Conservation (phyloP, 2,797 vertebrate genomes). For the Notolepis coatsorum region DNA sequence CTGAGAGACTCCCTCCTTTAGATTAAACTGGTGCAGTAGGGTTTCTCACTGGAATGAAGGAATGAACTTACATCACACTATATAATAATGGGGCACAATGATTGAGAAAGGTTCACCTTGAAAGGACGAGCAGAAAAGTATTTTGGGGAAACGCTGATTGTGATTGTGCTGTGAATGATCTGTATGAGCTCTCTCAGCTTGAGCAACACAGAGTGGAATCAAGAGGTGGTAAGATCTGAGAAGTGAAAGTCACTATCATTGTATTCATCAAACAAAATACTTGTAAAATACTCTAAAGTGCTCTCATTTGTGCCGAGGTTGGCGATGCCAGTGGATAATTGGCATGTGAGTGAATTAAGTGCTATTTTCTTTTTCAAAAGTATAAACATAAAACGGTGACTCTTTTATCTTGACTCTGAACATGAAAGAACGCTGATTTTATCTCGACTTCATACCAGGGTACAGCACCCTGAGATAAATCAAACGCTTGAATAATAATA, state of each 20-base stretch:
- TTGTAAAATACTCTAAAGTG: conserved; percentile 13
- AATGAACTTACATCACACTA: neutral
- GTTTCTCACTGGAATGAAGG: neutral
- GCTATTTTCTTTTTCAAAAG: conserved; percentile 30
- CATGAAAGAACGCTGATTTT: conserved; percentile 60
- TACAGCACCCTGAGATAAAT: conserved; percentile 60
- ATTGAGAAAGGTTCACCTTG: conserved; percentile 1
- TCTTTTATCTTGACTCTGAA: conserved; percentile 59
- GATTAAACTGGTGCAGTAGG: neutral
- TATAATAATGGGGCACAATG: neutral
- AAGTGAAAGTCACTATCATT: neutral
- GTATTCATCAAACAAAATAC: conserved; percentile 8
- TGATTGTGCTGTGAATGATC: no score
- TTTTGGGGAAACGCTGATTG: no score
- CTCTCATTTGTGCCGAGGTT: conserved; percentile 4
- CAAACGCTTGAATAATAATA: conserved; percentile 68
- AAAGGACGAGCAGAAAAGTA: neutral
- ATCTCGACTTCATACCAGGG: conserved; percentile 27
- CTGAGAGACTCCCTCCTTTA: neutral
- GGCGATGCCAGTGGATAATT: conserved; percentile 31
- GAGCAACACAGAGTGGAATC: conserved; percentile 2
- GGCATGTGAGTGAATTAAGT: conserved; percentile 34
- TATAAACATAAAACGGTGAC: conserved; percentile 57
- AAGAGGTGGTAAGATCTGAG: conserved; percentile 11
- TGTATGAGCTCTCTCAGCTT: neutral